Conservation (phyloP, 2,888 invertebrate species). For the Rhorus exstirpatorius region DNA sequence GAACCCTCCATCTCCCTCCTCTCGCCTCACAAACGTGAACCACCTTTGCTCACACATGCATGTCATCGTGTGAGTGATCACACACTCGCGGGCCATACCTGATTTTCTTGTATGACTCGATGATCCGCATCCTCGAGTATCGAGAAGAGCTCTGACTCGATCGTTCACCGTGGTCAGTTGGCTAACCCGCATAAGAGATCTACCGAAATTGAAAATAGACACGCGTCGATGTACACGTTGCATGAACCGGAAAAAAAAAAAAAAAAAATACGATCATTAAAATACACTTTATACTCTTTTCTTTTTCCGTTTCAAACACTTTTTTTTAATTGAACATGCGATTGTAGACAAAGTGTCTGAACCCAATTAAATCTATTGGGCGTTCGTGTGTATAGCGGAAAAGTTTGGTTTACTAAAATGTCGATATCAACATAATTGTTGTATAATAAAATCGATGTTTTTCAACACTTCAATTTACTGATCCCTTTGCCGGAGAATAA, state of each 20-base stretch:
- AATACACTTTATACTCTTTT: neutral
- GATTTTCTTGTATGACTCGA: conserved; percentile 25
- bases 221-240: neutral
- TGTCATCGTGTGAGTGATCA: neutral
- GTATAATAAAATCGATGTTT: no score
- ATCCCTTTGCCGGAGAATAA: no score
- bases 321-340: neutral
- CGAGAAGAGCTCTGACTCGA: conserved; percentile 22
- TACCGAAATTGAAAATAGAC: neutral
- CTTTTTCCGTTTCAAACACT: neutral
- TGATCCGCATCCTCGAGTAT: conserved; percentile 31
- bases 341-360: neutral
- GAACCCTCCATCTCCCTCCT: conserved; percentile 21
- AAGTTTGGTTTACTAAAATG: no score
- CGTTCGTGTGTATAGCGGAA: no score
- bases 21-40: conserved; percentile 16
- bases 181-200: neutral
- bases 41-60: conserved; percentile 16
- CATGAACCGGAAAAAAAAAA: neutral
- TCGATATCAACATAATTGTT: no score
- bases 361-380: neutral
- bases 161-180: conserved; percentile 32
- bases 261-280: neutral
- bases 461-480: no score
- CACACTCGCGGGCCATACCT: conserved; percentile 3